Conservation (phyloP, 2,797 vertebrate species). For the Numenius phaeopus region DNA sequence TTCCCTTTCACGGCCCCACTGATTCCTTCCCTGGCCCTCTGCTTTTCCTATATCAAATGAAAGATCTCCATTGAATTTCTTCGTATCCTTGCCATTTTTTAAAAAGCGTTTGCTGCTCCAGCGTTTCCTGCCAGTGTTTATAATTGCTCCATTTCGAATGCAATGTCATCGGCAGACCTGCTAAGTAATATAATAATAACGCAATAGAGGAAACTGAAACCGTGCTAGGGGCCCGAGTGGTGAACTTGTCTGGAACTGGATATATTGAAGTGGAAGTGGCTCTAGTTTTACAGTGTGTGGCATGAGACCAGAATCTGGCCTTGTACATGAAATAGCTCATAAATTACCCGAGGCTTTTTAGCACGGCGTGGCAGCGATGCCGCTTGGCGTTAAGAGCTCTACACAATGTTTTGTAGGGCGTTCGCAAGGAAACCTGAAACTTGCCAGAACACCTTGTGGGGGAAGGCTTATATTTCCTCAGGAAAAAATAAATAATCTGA, state of each 20-base stretch:
- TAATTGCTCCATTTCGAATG: constrained; percentile 61
- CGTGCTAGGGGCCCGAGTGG: background rate
- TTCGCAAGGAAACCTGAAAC: constrained; percentile 1
- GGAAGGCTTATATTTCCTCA: background rate
- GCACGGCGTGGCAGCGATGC: accelerated
- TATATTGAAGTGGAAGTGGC: background rate
- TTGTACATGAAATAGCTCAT: background rate
- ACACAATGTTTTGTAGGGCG: background rate
- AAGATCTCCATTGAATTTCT: constrained; percentile 59
- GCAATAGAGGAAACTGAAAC: constrained; percentile 41
- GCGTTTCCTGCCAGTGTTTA: constrained; percentile 54
- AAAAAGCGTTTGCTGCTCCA: constrained; percentile 50
- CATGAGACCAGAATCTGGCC: background rate
- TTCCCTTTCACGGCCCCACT: constrained; percentile 2
- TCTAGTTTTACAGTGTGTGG: background rate
- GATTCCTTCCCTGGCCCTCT: constrained; percentile 25
- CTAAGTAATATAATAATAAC: constrained; percentile 51
- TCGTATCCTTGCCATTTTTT: constrained; percentile 56
- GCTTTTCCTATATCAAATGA: constrained; percentile 56
- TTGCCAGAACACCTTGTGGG: background rate
- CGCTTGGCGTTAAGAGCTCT: background rate
- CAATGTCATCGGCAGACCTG: constrained; percentile 29
- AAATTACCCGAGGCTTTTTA: constrained; percentile 16
- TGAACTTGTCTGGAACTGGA: background rate
- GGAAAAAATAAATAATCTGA: background rate